phyloP scores from a whole-genome alignment of 1,140 invertebrate genomes.

The Homarus americanus region DNA sequence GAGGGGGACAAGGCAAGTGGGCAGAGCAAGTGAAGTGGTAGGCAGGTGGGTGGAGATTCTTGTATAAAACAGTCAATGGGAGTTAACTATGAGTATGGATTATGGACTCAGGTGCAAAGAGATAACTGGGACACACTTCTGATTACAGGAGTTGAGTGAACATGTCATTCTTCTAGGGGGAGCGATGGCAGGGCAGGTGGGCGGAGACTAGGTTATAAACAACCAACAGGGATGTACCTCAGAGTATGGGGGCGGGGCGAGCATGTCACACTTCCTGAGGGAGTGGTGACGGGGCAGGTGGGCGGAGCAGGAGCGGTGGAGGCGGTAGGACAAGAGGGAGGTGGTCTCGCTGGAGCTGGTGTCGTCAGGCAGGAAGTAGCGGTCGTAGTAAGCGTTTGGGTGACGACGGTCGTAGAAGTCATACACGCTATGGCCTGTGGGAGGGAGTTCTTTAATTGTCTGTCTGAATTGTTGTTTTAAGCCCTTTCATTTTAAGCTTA shows the following conservation, averaged over 20 bases:
- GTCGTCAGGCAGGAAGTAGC: slow-evolving; percentile 63
- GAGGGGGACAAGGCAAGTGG: no score
- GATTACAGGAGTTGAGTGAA: slow-evolving; percentile 57
- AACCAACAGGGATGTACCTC: no score
- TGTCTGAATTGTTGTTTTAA: no score
- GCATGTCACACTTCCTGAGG: slow-evolving; percentile 67
- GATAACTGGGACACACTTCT: no score
- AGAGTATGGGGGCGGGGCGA: slow-evolving; percentile 63
- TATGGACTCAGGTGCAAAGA: no score
- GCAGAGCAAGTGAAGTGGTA: no score
- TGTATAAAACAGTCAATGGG: no score
- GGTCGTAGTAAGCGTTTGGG: slow-evolving; percentile 62
- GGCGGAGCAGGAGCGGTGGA: slow-evolving; percentile 65
- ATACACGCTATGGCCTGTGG: slow-evolving; percentile 53
- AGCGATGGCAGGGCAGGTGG: slow-evolving; percentile 56
- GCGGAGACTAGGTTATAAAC: no score
- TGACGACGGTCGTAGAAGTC: slow-evolving; percentile 59
- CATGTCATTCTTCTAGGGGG: slow-evolving; percentile 66
- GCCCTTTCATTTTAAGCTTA: no score
- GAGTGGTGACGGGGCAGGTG: slow-evolving; percentile 60
- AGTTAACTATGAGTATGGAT: no score
- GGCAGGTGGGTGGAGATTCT: no score
- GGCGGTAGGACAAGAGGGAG: slow-evolving; percentile 64
- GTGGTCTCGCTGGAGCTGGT: slow-evolving; percentile 58
- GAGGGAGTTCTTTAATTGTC: no score